phyloP scores from a whole-genome alignment of 2,888 invertebrate genomes.

The Parthenolecanium corni region DNA sequence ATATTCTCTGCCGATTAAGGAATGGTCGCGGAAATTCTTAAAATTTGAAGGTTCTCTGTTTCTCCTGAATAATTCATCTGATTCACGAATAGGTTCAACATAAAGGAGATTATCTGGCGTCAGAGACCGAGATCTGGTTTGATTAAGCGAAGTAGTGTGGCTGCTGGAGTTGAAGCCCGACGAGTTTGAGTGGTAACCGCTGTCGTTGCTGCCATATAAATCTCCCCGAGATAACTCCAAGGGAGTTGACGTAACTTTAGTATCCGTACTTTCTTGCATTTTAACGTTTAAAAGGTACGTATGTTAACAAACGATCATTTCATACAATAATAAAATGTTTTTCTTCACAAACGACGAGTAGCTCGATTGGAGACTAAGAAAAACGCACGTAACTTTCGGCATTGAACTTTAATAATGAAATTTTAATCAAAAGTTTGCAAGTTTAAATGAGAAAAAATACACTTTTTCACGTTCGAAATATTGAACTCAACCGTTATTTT shows the following conservation, averaged over 20 bases:
- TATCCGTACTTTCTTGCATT: not conserved
- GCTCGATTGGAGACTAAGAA: no score
- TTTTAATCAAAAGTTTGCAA: no score
- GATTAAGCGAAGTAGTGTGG: not conserved
- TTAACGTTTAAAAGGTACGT: not conserved
- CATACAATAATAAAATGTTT: no score
- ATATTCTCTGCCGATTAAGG: constrained; percentile 34
- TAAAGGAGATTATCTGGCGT: not conserved
- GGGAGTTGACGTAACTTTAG: constrained; percentile 1
- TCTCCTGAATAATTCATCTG: not conserved
- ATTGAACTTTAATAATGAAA: no score
- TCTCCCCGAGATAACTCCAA: not conserved
- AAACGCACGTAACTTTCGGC: no score
- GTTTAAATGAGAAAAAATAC: no score
- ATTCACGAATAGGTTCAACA: not conserved
- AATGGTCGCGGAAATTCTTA: not conserved
- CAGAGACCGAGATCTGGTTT: not conserved
- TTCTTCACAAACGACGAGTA: no score
- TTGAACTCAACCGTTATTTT: no score
- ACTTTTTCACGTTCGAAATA: no score
- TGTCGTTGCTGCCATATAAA: not conserved
- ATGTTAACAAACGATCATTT: no score
- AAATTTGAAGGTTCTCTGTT: not conserved
- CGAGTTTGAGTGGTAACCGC: constrained; percentile 19
- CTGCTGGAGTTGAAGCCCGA: constrained; percentile 2